Evolutionary conservation across 2,113 vertebrate genomes (phyloP).

Genomic region (Nibea coibor): DNA sequence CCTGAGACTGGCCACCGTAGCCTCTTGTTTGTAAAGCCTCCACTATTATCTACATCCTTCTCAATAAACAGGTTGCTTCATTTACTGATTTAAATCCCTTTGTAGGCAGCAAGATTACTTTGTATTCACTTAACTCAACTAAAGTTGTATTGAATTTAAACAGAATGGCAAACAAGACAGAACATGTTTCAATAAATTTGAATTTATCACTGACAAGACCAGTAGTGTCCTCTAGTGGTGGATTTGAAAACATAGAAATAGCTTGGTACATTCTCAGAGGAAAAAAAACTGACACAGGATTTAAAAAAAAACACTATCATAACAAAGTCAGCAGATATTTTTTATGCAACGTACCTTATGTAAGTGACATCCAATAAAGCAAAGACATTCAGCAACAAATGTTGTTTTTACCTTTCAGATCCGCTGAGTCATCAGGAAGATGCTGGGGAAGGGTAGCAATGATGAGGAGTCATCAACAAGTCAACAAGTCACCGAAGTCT

Average conservation of each 20-base stretch:
- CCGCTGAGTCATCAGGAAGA: conserved; percentile 70
- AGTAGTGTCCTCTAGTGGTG: conserved; percentile 16
- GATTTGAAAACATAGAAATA: conserved; percentile 9
- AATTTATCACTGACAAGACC: no score
- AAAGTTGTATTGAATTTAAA: neutral
- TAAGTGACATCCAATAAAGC: neutral
- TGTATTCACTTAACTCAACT: neutral
- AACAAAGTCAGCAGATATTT: neutral
- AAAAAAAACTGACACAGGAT: neutral
- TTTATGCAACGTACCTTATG: neutral
- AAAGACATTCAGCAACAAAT: neutral
- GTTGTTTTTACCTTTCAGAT: conserved; percentile 63
- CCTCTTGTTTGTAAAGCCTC: conserved; percentile 83
- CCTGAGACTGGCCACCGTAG: conserved; percentile 79
- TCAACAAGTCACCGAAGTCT: conserved; percentile 83
- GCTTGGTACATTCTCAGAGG: neutral
- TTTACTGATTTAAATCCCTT: neutral
- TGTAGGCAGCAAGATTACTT: neutral
- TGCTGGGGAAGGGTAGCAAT: conserved; percentile 79
- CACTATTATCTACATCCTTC: conserved; percentile 84
- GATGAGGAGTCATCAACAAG: conserved; percentile 78
- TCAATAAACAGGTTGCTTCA: conserved; percentile 83
- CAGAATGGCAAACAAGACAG: neutral
- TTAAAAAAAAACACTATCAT: neutral
- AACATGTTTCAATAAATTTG: neutral